Percentiles rank a stretch among this genome's conserved stretches.
phyloP scores from a whole-genome alignment of 1,140 invertebrate genomes.

The Drosophila tristis region DNA sequence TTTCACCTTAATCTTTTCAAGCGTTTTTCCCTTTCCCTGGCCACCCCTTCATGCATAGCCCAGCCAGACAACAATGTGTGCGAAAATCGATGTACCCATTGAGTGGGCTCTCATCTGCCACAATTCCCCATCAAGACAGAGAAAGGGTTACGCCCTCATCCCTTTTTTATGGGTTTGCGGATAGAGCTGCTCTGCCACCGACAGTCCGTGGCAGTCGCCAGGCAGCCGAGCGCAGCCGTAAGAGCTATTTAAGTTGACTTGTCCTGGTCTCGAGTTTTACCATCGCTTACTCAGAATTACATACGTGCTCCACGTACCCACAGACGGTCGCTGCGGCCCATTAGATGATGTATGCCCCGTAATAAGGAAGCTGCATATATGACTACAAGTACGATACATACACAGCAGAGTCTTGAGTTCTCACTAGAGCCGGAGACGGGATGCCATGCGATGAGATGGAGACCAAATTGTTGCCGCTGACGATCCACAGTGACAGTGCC shows the following conservation, averaged over 20 bases:
- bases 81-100: slow-evolving; percentile 72
- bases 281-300: slow-evolving; percentile 58
- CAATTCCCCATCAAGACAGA: slow-evolving; percentile 25
- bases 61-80: slow-evolving; percentile 64
- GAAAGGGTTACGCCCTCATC: slow-evolving; percentile 58
- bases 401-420: slow-evolving; percentile 55
- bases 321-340: slow-evolving; percentile 30
- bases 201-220: too few species aligned
- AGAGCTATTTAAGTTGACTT: slow-evolving; percentile 78
- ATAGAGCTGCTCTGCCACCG: slow-evolving; percentile 13
- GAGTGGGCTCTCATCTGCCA: slow-evolving; percentile 48
- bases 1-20: slow-evolving; percentile 79
- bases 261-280: slow-evolving; percentile 49
- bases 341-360: slow-evolving; percentile 70
- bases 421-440: slow-evolving; percentile 50
- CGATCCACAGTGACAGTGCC: slow-evolving; percentile 13
- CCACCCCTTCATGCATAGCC: not conserved
- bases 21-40: not conserved
- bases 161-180: slow-evolving; percentile 68
- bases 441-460: slow-evolving; percentile 4
- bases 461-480: slow-evolving; percentile 45
- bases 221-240: slow-evolving; percentile 25
- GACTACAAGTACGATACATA: not conserved
- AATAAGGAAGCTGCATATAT: slow-evolving; percentile 69
- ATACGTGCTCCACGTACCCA: slow-evolving; percentile 27